Percentiles rank a stretch among this genome's conserved stretches.
Evolutionary conservation across 2,888 invertebrate species (phyloP).

Genomic region (Nysson spinosus): DNA sequence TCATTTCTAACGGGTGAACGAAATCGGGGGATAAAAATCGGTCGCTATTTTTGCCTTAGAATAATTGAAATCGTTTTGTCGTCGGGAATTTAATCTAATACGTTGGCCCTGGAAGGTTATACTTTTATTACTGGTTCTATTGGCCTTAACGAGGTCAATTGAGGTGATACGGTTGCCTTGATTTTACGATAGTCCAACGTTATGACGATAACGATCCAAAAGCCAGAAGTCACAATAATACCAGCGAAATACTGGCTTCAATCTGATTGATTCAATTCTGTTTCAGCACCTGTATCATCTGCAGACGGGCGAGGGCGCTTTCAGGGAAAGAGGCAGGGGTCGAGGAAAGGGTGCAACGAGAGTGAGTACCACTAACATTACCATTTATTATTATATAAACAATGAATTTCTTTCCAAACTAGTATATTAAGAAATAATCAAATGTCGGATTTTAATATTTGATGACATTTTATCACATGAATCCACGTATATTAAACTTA

Average conservation of each 20-base stretch:
- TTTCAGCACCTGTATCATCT: constrained; percentile 76
- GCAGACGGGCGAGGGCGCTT: constrained; percentile 75
- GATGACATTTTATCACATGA: too few species aligned
- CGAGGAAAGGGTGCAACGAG: constrained; percentile 76
- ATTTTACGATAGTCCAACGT: constrained; percentile 67
- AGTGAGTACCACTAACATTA: constrained; percentile 65
- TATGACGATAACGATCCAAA: constrained; percentile 60
- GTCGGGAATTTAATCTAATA: constrained; percentile 53
- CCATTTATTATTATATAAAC: too few species aligned
- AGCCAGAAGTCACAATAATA: constrained; percentile 10
- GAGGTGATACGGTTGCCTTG: constrained; percentile 69
- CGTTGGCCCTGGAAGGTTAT: constrained; percentile 60
- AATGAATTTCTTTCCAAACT: too few species aligned
- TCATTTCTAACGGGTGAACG: constrained; percentile 27
- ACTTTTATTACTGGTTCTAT: constrained; percentile 70
- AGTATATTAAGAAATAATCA: too few species aligned
- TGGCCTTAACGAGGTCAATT: constrained; percentile 74
- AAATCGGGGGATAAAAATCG: constrained; percentile 12
- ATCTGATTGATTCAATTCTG: constrained; percentile 23
- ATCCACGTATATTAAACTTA: too few species aligned
- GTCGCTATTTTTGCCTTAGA: constrained; percentile 21
- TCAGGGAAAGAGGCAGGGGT: constrained; percentile 74
- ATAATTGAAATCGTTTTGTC: constrained; percentile 43
- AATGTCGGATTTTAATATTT: too few species aligned
- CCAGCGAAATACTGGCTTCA: constrained; percentile 10